Evolutionary conservation across 2,888 invertebrate species (phyloP).

Genomic region (Agelastica alni): DNA sequence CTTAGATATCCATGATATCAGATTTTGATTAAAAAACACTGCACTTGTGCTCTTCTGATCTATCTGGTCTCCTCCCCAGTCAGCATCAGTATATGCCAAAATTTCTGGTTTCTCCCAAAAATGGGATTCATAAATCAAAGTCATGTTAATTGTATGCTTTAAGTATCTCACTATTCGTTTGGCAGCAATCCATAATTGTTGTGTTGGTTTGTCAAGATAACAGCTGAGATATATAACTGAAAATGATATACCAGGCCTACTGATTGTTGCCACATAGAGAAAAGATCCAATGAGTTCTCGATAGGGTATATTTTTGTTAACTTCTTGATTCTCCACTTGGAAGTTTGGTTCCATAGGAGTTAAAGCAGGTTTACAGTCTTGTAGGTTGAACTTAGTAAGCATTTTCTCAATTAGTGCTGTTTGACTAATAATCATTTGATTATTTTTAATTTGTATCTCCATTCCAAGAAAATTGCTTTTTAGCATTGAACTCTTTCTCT

Average conservation of each 20-base stretch:
- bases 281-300: conserved; percentile 27
- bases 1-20: conserved; percentile 24
- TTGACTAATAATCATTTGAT: not conserved
- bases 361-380: conserved; percentile 22
- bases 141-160: no score
- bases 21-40: conserved; percentile 16
- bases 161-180: conserved; percentile 28
- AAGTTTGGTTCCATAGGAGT: conserved; percentile 32
- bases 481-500: no score
- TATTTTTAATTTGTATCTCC: not conserved
- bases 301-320: conserved; percentile 25
- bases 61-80: not conserved
- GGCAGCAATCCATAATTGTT: conserved; percentile 23
- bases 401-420: conserved; percentile 22
- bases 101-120: conserved; percentile 1
- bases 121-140: no score
- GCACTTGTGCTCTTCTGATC: conserved; percentile 16
- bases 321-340: conserved; percentile 13
- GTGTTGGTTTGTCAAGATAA: conserved; percentile 29
- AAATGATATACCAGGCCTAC: conserved; percentile 29
- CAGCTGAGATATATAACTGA: conserved; percentile 18
- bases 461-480: not conserved
- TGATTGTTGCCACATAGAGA: conserved; percentile 24
- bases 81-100: conserved; percentile 16
- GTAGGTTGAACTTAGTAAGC: conserved; percentile 29